Percentiles rank a stretch among this genome's conserved stretches.
Conservation (phyloP, 2,113 vertebrate genomes). For the Eira barbara region DNA sequence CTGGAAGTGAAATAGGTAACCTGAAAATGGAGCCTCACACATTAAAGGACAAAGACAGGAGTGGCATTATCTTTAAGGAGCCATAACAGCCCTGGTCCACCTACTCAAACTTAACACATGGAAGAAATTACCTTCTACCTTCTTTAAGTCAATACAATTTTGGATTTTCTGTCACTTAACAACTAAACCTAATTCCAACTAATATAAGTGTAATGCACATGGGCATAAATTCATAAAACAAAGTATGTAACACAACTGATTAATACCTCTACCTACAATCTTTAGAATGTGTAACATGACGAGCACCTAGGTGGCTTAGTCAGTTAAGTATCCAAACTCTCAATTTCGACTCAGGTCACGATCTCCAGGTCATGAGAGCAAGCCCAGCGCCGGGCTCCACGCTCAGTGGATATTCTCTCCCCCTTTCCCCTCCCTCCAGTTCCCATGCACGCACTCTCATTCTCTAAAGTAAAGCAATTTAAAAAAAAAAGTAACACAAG, state of each 20-base stretch:
- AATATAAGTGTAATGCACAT: background rate
- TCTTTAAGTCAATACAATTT: background rate
- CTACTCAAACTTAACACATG: background rate
- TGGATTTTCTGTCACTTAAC: background rate
- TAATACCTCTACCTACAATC: background rate
- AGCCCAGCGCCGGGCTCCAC: background rate
- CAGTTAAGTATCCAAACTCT: background rate
- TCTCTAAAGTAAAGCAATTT: background rate
- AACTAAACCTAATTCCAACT: background rate
- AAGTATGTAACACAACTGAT: background rate
- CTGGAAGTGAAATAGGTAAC: background rate
- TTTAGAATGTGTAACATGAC: background rate
- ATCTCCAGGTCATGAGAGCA: background rate
- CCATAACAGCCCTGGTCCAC: background rate
- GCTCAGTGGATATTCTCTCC: background rate
- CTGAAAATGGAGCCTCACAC: background rate
- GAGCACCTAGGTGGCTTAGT: background rate
- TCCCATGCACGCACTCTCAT: too few species aligned
- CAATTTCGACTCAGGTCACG: background rate
- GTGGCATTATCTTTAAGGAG: background rate
- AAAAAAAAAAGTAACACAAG: background rate
- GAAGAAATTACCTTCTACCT: background rate
- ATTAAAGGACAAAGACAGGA: background rate
- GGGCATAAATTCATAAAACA: background rate
- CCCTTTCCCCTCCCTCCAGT: too few species aligned